Percentiles rank a stretch among this genome's conserved stretches.
These are phyloP conservation scores for Psilanteris sp. DNA, from an alignment of 1,140 invertebrate species.

Conservation along the genomic window DNA sequence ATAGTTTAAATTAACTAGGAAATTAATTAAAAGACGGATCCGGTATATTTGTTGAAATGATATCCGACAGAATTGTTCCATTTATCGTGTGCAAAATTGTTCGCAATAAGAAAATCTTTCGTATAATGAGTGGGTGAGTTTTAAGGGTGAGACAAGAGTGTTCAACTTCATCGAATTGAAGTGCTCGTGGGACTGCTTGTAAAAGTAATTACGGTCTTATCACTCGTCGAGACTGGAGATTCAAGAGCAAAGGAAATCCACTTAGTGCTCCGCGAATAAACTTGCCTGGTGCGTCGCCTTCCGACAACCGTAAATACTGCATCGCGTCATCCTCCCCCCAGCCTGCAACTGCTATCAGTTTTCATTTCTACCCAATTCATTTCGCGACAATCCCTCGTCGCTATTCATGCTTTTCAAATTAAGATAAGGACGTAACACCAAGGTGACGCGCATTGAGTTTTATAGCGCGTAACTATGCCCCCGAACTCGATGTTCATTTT, in stretches of 20 bases:
- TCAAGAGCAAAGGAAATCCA: constrained; percentile 63
- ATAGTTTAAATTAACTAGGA: too few species aligned
- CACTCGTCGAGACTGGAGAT: constrained; percentile 61
- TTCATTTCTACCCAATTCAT: constrained; percentile 54
- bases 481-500: constrained; percentile 37
- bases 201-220: constrained; percentile 73
- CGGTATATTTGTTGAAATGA: constrained; percentile 35
- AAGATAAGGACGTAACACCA: constrained; percentile 35
- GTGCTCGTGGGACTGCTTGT: constrained; percentile 66
- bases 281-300: constrained; percentile 53
- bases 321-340: constrained; percentile 6
- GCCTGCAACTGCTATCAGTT: constrained; percentile 59
- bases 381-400: constrained; percentile 45
- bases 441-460: constrained; percentile 21
- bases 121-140: constrained; percentile 50
- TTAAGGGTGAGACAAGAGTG: constrained; percentile 50
- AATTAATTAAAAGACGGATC: constrained; percentile 40
- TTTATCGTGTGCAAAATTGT: constrained; percentile 57
- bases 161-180: constrained; percentile 60
- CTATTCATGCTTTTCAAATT: constrained; percentile 50
- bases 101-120: constrained; percentile 56
- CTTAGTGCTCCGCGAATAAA: constrained; percentile 66
- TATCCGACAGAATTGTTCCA: constrained; percentile 34
- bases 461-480: constrained; percentile 36
- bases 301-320: constrained; percentile 55